Percentiles rank a stretch among this genome's conserved stretches.
These are phyloP conservation scores for Poeciliopsis retropinna DNA, from an alignment of 2,113 vertebrate genomes.

Conservation along the genomic window DNA sequence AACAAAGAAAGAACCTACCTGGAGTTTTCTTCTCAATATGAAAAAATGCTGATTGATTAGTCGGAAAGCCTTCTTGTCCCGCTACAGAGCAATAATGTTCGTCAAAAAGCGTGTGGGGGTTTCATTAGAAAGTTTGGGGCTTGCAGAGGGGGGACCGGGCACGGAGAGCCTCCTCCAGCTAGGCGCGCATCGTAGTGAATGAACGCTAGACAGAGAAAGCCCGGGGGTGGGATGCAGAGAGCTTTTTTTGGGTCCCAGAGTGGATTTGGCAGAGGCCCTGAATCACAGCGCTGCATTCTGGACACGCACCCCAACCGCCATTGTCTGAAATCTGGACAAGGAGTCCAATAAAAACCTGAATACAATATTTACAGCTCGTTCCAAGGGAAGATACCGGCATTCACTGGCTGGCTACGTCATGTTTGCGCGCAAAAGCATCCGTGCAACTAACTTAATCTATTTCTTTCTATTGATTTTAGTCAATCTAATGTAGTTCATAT, in stretches of 20 bases:
- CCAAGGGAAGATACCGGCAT: conserved; percentile 67
- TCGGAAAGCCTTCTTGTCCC: conserved; percentile 54
- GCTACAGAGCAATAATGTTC: conserved; percentile 38
- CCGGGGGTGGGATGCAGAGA: conserved; percentile 77
- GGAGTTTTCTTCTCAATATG: conserved; percentile 56
- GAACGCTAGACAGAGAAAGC: conserved; percentile 61
- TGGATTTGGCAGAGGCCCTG: conserved; percentile 75
- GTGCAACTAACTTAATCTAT: not conserved
- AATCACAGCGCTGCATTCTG: conserved; percentile 72
- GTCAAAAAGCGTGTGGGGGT: conserved; percentile 76
- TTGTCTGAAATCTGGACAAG: conserved; percentile 66
- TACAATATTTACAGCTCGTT: conserved; percentile 61
- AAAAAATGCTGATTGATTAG: conserved; percentile 46
- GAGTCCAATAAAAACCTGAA: conserved; percentile 57
- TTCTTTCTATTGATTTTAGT: not conserved
- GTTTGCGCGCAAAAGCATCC: conserved; percentile 6
- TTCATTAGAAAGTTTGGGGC: conserved; percentile 78
- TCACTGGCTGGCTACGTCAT: conserved; percentile 44
- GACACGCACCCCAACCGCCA: conserved; percentile 76
- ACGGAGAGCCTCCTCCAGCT: conserved; percentile 73
- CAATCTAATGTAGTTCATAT: not conserved
- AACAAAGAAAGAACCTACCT: conserved; percentile 65
- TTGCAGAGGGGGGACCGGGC: conserved; percentile 49
- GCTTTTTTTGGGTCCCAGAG: conserved; percentile 66
- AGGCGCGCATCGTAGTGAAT: conserved; percentile 81